These are phyloP conservation scores for Myotis myotis DNA, from an alignment of 2,797 vertebrate species.

Conservation along the genomic window DNA sequence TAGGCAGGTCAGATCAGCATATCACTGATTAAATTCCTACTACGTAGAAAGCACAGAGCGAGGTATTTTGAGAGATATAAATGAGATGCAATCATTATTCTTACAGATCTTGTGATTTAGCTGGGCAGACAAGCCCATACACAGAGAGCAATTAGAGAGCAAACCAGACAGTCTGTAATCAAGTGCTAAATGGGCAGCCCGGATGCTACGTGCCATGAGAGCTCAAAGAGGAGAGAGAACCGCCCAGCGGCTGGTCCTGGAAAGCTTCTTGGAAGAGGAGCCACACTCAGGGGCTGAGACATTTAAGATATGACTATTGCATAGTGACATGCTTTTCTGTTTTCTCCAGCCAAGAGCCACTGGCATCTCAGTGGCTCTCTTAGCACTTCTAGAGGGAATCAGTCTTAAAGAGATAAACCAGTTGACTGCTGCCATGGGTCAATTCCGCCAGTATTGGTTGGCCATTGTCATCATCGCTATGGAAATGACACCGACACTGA, in stretches of 20 bases:
- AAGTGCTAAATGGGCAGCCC: constrained; percentile 23
- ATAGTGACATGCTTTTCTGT: background rate
- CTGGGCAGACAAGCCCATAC: background rate
- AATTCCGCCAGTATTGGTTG: background rate
- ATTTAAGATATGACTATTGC: background rate
- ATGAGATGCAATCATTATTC: constrained; percentile 50
- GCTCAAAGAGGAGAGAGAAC: background rate
- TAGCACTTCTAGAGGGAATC: background rate
- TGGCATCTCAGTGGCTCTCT: background rate
- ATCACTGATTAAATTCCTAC: background rate
- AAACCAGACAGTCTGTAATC: constrained; percentile 54
- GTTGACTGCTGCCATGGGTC: background rate
- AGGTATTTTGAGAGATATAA: constrained; percentile 26
- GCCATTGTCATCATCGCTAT: background rate
- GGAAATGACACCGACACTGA: background rate
- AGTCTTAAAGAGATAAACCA: background rate
- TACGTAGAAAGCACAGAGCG: background rate
- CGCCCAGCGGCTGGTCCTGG: background rate
- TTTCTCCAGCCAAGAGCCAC: background rate
- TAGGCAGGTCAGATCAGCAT: background rate
- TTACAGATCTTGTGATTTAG: constrained; percentile 50
- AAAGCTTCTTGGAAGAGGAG: constrained; percentile 45
- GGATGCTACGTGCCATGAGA: background rate
- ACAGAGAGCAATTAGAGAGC: constrained; percentile 57
- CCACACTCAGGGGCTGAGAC: background rate